Evolutionary conservation across 2,888 invertebrate genomes (phyloP).

Genomic region (Callimorpha dominula): DNA sequence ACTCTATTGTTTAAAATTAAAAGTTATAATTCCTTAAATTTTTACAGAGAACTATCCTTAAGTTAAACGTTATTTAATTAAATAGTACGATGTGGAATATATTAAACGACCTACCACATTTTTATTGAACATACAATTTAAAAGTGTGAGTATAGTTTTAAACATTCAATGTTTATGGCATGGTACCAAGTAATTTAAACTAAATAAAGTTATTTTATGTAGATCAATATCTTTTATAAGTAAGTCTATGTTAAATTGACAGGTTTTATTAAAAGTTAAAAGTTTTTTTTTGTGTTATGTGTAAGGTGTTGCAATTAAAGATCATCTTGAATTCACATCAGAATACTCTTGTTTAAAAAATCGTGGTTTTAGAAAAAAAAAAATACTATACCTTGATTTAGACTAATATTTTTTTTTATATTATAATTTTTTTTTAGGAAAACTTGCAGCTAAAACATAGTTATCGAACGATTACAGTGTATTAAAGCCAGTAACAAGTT

Average conservation of each 20-base stretch:
- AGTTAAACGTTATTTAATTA: constrained; percentile 42
- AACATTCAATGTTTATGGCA: neutral
- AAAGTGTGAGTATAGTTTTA: constrained; percentile 2
- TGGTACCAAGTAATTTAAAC: neutral
- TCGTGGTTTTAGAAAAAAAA: no score
- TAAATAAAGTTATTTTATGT: neutral
- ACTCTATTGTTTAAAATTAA: constrained; percentile 16
- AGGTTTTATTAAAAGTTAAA: no score
- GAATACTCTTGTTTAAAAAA: no score
- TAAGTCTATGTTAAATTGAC: neutral
- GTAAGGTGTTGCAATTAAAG: no score
- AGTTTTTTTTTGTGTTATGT: no score
- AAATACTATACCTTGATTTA: no score
- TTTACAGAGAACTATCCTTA: constrained; percentile 13
- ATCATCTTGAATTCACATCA: no score
- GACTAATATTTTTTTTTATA: no score
- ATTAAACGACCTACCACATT: constrained; percentile 22
- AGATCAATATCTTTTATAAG: neutral
- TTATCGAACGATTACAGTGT: neutral
- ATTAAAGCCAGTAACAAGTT: neutral
- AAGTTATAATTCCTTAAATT: neutral
- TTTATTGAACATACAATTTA: neutral
- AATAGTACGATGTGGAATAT: constrained; percentile 38
- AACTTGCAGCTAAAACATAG: no score
- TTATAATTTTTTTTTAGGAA: no score